Conservation (phyloP, 2,113 vertebrate species). For the Prietella phreatophila region DNA sequence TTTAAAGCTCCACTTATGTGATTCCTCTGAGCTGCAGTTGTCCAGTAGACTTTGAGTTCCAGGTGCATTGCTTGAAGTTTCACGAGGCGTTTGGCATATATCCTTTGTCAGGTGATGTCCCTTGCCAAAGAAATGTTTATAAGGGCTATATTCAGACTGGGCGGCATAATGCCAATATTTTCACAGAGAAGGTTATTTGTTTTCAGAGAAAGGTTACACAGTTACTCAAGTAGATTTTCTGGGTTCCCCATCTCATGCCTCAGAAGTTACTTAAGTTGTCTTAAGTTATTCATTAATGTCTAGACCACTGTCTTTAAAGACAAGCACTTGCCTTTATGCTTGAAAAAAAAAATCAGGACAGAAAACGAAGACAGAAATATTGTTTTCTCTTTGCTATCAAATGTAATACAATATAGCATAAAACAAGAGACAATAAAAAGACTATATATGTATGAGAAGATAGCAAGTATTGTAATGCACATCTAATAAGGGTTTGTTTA, state of each 20-base stretch:
- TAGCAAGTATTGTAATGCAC: too few relatives aligned
- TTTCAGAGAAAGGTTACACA: not conserved
- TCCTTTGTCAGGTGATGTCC: conserved; percentile 77
- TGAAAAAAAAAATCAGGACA: not conserved
- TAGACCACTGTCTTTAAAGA: too few relatives aligned
- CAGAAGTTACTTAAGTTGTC: not conserved
- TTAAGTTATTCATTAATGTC: too few relatives aligned
- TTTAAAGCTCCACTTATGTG: conserved; percentile 63
- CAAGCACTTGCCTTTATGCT: too few relatives aligned
- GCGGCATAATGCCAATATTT: not conserved
- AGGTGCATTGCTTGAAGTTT: conserved; percentile 75
- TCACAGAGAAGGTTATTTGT: too few relatives aligned
- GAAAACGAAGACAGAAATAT: not conserved
- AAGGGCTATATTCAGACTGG: not conserved
- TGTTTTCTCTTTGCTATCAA: too few relatives aligned
- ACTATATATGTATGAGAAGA: too few relatives aligned
- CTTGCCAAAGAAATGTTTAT: not conserved
- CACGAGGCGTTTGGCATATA: conserved; percentile 80
- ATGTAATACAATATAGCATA: too few relatives aligned
- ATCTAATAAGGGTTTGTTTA: too few relatives aligned
- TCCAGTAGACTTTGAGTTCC: conserved; percentile 90
- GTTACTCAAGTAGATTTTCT: not conserved
- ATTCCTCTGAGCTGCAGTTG: conserved; percentile 90
- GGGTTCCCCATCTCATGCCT: not conserved
- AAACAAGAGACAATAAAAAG: too few relatives aligned